These are phyloP conservation scores for Lordiphosa andalusiaca DNA, from an alignment of 2,888 invertebrate genomes.

Conservation along the genomic window DNA sequence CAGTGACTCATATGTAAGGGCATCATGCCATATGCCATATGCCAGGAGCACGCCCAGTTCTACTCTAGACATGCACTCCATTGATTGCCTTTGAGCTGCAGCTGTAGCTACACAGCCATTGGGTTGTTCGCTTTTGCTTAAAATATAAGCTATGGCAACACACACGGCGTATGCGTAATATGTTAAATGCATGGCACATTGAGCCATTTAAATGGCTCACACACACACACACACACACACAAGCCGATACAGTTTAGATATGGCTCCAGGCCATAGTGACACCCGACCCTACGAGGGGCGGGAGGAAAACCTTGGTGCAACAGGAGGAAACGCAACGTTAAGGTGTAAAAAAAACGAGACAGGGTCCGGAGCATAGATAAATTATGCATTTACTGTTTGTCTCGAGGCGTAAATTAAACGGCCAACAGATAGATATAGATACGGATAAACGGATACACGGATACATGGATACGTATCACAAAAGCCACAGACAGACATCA, in stretches of 20 bases:
- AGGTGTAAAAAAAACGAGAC: too few relatives aligned
- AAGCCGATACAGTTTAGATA: neutral
- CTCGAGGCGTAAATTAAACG: slow-evolving; percentile 61
- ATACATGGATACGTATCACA: too few relatives aligned
- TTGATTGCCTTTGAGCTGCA: slow-evolving; percentile 64
- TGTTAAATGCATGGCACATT: slow-evolving; percentile 14
- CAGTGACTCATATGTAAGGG: slow-evolving; percentile 30
- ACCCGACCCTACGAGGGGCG: neutral
- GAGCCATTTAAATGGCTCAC: slow-evolving; percentile 1
- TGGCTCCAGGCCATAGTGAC: neutral
- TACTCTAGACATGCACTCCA: slow-evolving; percentile 41
- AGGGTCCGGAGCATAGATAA: too few relatives aligned
- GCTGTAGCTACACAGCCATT: slow-evolving; percentile 33
- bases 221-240: slow-evolving; percentile 1
- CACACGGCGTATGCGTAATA: slow-evolving; percentile 14
- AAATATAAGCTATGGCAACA: slow-evolving; percentile 8
- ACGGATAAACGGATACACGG: too few relatives aligned
- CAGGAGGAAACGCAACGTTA: neutral
- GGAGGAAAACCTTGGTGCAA: slow-evolving; percentile 12
- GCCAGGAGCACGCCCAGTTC: slow-evolving; percentile 33
- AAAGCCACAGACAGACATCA: too few relatives aligned
- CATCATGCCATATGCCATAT: slow-evolving; percentile 6
- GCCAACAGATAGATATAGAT: slow-evolving; percentile 11
- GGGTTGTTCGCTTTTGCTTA: slow-evolving; percentile 3
- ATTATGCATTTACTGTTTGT: slow-evolving; percentile 49